Base-by-base conservation (phyloP, 2,113 vertebrate genomes). In the Himantopus leucocephalus region DNA sequence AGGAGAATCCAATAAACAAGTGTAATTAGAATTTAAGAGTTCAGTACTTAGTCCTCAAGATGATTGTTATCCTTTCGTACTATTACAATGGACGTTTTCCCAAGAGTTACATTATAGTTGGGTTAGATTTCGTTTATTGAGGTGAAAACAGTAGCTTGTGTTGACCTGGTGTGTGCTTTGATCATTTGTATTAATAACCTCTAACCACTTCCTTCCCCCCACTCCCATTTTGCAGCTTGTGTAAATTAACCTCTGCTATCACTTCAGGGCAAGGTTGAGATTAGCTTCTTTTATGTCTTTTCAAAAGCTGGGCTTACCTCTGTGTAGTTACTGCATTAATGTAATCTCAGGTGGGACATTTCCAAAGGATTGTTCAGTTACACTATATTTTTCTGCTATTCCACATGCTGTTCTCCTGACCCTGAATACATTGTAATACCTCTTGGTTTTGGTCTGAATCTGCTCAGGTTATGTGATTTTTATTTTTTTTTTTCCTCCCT, bases 231-330 rank as follows among this genome's bases (percentile, higher is more conserved):
- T 88, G 68, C 79, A 84, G 43, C 75, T 88, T 94, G 81, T 97
- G 68, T 93, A 94, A 95, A 96, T 96, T 97, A 96, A 89, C 94
- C 90, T 95, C 75, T 79, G 71, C 85, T 96, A 80, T 96, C 95
- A 77, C 82, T 88, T 96, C 52, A 63, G 91, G 75, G 71, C 94
- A 67, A 72, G 75, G 79, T 74, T 63, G 58, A 92, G 93, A 93
- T 93, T 76, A 92, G 43, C 47, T 84, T 34, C 74, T 95, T 94
- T 92, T 50, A 75, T 76, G 71, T 73, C 62, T 92, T 89, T 91
- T 85, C 74, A 91, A 94, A 85, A 91, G 53, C 92, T 75, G 24
- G 77, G 50, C 60, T 94, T 94, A 56, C 74, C 47, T 92, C 83
- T 29, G 0, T 80, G 37, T 73, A 90, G 88, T 83, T 91, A 58